Evolutionary conservation across 2,888 invertebrate species (phyloP), one percentile per base, ranked within the genome.

Genomic region (Pediacus dermestoides): DNA sequence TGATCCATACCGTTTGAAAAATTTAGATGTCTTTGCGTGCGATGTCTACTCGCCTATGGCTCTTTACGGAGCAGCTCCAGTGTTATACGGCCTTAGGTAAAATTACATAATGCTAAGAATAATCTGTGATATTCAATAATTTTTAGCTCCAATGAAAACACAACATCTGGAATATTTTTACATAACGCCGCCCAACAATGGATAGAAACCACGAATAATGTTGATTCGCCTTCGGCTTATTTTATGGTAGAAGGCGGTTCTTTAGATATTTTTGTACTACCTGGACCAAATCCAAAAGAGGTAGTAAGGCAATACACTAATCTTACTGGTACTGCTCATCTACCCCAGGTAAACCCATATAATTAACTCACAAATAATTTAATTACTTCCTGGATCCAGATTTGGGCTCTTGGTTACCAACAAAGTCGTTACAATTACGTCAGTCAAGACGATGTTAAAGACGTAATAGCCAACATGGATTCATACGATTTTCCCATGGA

Each of bases 111-210:
- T n/a, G n/a, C n/a, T n/a, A n/a, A n/a, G n/a, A n/a, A n/a, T n/a
- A n/a, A n/a, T n/a, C n/a, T n/a, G n/a, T n/a, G n/a, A n/a, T n/a
- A n/a, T n/a, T n/a, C n/a, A n/a, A n/a, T n/a, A n/a, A 28, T 28
- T 11, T 28, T 3, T 28, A 28, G 28, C n/a, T n/a, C n/a, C 23
- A 23, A 10, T 23, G 9, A 4, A 7, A 23, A 23, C 9, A 10
- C 21, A 6, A 47, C 48, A 8, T 46, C 50, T 18, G 56, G 53
- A 12, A 34, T 58, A 13, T 53, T 58, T 33, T 44, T 16, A 92
- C 81, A 91, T 61, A 97, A 97, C 72, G 84, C 94, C 0, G 93
- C 96, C 0, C 96, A 97, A 72, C 96, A 94, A 0, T 97, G 95
- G 95, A 80, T 96, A 25, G 96, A 97, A 58, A 81, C 95, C 12